phyloP scores from a whole-genome alignment of 2,797 vertebrate species.

The Otus scops region DNA sequence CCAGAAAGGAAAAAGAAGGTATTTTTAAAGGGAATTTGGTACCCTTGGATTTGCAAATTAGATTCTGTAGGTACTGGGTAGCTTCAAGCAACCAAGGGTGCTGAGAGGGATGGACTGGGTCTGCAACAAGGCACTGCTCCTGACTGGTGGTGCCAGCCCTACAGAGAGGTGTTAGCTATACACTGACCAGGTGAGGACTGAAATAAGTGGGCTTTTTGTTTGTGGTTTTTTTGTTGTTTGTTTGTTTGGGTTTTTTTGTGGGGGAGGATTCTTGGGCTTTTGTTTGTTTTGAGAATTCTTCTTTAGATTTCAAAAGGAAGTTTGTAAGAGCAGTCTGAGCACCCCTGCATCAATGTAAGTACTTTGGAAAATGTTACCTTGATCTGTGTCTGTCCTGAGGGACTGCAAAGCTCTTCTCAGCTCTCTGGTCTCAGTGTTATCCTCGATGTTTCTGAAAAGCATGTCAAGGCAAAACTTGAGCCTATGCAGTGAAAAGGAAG shows the following conservation, averaged over 20 bases:
- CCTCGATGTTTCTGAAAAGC: neutral
- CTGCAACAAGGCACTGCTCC: neutral
- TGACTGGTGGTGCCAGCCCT: neutral
- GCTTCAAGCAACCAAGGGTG: neutral
- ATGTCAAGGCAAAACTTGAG: neutral
- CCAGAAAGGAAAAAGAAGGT: neutral
- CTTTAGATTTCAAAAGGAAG: neutral
- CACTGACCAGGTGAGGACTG: neutral
- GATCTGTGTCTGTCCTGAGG: neutral
- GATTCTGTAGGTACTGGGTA: neutral
- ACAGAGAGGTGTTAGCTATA: neutral
- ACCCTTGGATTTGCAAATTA: neutral
- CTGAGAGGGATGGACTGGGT: neutral
- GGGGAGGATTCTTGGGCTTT: neutral
- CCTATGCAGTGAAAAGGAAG: neutral
- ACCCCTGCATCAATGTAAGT: neutral
- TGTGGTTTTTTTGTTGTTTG: too few species aligned
- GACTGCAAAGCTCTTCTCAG: neutral
- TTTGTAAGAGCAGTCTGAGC: neutral
- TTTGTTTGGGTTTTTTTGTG: fast-evolving
- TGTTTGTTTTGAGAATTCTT: neutral
- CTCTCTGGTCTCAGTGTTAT: neutral
- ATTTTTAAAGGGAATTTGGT: neutral
- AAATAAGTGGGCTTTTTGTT: neutral
- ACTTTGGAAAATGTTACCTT: neutral